Conservation (phyloP, 2,797 vertebrate species). For the Lutjanus campechanus region DNA sequence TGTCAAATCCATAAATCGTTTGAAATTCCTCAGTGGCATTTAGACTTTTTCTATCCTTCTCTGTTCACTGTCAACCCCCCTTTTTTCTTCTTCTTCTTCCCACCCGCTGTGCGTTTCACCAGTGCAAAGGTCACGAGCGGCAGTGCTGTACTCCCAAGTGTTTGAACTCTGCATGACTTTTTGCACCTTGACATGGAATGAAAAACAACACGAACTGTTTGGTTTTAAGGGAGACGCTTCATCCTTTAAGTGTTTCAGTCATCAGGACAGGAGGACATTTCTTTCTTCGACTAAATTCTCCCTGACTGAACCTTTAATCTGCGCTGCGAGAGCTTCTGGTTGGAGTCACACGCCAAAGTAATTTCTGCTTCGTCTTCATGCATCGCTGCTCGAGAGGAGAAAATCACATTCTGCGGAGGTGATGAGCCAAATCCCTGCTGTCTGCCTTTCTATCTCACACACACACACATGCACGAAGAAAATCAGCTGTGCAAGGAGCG, state of each 20-base stretch:
- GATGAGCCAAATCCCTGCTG: slow-evolving; percentile 52
- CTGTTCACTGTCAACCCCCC: slow-evolving; percentile 32
- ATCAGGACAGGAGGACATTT: slow-evolving; percentile 25
- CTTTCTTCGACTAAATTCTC: slow-evolving; percentile 13
- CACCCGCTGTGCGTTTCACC: slow-evolving; percentile 13
- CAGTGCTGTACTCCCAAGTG: slow-evolving; percentile 13
- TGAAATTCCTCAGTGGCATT: slow-evolving; percentile 73
- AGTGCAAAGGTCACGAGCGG: slow-evolving; percentile 60
- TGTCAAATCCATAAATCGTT: slow-evolving; percentile 77
- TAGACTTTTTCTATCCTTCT: slow-evolving; percentile 73
- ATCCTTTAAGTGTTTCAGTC: slow-evolving; percentile 17
- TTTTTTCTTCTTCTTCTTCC: slow-evolving; percentile 42
- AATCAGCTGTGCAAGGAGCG: slow-evolving; percentile 25
- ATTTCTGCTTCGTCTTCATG: slow-evolving; percentile 57
- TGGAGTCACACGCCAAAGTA: slow-evolving; percentile 58
- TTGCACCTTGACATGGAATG: slow-evolving; percentile 18
- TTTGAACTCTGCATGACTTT: slow-evolving; percentile 58
- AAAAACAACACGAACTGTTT: slow-evolving; percentile 26
- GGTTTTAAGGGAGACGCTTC: slow-evolving; percentile 5
- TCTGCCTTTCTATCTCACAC: neutral
- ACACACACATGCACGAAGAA: slow-evolving; percentile 12
- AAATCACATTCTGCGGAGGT: slow-evolving; percentile 64
- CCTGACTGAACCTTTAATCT: slow-evolving; percentile 49
- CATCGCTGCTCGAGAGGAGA: slow-evolving; percentile 48
- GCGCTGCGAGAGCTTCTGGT: slow-evolving; percentile 42